Evolutionary conservation across 2,797 vertebrate genomes (phyloP), one percentile per base, ranked within the genome.

Genomic region (Mormyrus hasselquistii): DNA sequence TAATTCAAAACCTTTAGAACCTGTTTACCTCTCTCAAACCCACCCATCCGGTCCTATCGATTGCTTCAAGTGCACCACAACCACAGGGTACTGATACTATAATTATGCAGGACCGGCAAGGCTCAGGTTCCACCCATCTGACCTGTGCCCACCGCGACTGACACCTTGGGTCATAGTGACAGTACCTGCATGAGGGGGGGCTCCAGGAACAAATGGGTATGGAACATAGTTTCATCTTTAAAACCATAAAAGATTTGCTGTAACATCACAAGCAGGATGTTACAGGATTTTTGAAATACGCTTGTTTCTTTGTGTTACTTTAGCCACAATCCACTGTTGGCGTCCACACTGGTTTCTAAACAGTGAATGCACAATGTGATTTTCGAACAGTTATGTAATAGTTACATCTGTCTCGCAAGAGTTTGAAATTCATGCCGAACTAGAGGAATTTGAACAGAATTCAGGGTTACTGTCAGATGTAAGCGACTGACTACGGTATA

Each of bases 111-210:
- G 52, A 69, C 65, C 88, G 41, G 53, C 52, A 41, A 65, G 84
- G 90, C 84, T 73, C 85, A 91, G 76, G 89, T 76, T 90, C 87
- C 83, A 52, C 41, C 34, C 88, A 87, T 47, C 53, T 4, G 25
- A 76, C 87, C 88, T 34, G 59, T 62, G 88, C 88, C 83, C n/a
- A 44, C 83, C 82, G 85, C 38, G 25, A 86, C 50, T 8, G 82
- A 16, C 41, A 10, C 34, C 34, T 16, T 14, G 34, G 34, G 2
- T 79, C 16, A 41, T 9, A 79, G 38, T 69, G 65, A 44, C 14
- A 44, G 16, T 44, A 8, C 16, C 14, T 38, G 29, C 6, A 82
- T 1, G 76, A 22, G 76, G 41, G 7, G 16, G 5, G 5, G n/a
- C 7, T 22, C 41, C 3, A 3, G 41, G 47, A 50, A 38, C 44